These are phyloP conservation scores for Drosophila fungiperda DNA, from an alignment of 2,888 invertebrate genomes.

Conservation along the genomic window DNA sequence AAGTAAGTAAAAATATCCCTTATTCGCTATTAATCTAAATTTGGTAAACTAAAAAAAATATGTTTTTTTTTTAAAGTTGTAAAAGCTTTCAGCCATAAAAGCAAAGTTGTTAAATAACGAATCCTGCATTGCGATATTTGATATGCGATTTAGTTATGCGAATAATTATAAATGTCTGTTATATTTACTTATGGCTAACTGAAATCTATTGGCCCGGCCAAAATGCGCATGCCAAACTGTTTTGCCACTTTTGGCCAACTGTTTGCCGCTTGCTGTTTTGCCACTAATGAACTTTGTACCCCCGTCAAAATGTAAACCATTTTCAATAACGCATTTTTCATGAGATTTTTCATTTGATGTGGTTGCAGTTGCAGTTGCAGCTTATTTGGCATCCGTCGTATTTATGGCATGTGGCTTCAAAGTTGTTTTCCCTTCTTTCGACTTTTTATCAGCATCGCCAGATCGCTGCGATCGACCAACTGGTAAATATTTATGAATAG, in stretches of 20 bases:
- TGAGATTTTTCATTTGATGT: slow-evolving; percentile 53
- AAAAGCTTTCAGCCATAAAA: not conserved
- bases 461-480: slow-evolving; percentile 57
- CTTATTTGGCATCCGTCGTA: slow-evolving; percentile 55
- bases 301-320: slow-evolving; percentile 38
- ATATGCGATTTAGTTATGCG: not conserved
- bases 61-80: not conserved
- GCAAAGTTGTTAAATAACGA: not conserved
- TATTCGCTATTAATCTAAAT: not conserved
- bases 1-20: not conserved
- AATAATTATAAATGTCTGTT: slow-evolving; percentile 12
- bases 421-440: slow-evolving; percentile 72
- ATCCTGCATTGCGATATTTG: not conserved
- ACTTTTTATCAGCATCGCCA: slow-evolving; percentile 54
- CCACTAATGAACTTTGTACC: slow-evolving; percentile 45
- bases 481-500: slow-evolving; percentile 74
- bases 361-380: slow-evolving; percentile 27
- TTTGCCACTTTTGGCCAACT: slow-evolving; percentile 33
- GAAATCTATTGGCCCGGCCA: slow-evolving; percentile 24
- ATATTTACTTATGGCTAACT: slow-evolving; percentile 59
- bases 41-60: not conserved
- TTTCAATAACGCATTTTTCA: slow-evolving; percentile 54
- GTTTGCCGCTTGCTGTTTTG: not conserved
- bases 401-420: slow-evolving; percentile 67
- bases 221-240: slow-evolving; percentile 4